Evolutionary conservation across 2,797 vertebrate species (phyloP), one percentile per base, ranked within the genome.

Genomic region (Schizopygopsis pylzovi): DNA sequence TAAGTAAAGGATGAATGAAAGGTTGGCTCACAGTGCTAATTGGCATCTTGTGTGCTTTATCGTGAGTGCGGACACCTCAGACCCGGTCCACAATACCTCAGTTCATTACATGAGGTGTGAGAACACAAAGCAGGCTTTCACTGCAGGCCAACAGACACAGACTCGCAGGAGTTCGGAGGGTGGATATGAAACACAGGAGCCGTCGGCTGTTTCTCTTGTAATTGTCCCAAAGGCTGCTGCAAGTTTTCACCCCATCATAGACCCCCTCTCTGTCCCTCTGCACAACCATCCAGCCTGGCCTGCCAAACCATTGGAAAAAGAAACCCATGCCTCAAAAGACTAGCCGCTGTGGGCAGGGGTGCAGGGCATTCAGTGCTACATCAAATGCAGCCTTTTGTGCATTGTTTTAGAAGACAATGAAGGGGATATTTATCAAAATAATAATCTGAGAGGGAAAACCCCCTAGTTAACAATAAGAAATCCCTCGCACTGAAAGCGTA

Each of bases 111-210:
- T 90, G 92, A 92, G 92, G 91, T 93, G 93, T 93, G 91, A 90
- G 93, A 92, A 89, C 90, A 94, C 93, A 95, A 93, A 93, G 93
- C 85, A 18, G 79, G 86, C 92, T 94, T 95, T 95, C 93, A 94
- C 87, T 39, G 22, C 88, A 82, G 79, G 94, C 94, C 94, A 95
- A 91, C 65, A 45, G 90, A 93, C 92, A 92, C 93, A 93, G 92
- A 89, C 90, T 87, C 75, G 85, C 45, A 75, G 81, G 68, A 85
- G 77, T 56, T 39, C 59, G 25, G 49, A 15, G 33, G 45, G 85
- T 76, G 76, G 82, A 59, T 84, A 81, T 84, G 86, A 81, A 81
- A 83, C 72, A 52, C 86, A 86, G 84, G 76, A 85, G 76, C 85
- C 39, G 83, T 61, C 67, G 81, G 70, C 84, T 94, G 92, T 95